A percentile compares a stretch with the other conserved stretches of the same genome.
These are phyloP conservation scores for Tetragonula clypearis DNA, from an alignment of 1,140 invertebrate species.

Conservation along the genomic window DNA sequence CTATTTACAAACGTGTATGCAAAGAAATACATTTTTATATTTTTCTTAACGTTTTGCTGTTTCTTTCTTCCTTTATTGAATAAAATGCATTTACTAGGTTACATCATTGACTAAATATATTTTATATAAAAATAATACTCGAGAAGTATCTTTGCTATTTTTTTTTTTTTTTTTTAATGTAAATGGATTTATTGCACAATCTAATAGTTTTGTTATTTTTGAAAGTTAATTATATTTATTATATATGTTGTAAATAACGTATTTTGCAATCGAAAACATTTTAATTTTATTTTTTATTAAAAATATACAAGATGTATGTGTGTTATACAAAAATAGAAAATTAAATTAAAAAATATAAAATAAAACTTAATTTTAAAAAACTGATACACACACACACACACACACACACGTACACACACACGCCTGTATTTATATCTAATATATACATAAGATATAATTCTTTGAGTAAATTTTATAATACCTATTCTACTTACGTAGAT, in stretches of 20 bases:
- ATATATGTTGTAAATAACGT: background rate
- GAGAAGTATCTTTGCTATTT: no score
- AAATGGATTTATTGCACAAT: no score
- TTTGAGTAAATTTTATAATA: background rate
- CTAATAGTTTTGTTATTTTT: no score
- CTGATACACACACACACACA: background rate
- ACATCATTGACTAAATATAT: no score
- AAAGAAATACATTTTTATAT: slow-evolving; percentile 32
- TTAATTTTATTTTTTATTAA: background rate
- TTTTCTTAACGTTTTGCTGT: background rate
- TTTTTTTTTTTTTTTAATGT: no score
- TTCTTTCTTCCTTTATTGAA: background rate
- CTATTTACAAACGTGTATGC: slow-evolving; percentile 1
- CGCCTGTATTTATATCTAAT: no score
- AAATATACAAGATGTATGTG: background rate
- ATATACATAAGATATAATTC: background rate
- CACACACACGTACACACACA: no score
- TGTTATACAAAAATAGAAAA: background rate
- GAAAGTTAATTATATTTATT: no score
- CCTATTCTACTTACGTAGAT: background rate
- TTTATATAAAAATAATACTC: no score
- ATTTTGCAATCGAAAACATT: background rate
- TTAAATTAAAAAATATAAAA: background rate
- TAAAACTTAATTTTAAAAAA: background rate
- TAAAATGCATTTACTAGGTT: background rate